These are phyloP conservation scores for Amphipoea lucens DNA, from an alignment of 2,888 invertebrate genomes.

Conservation along the genomic window DNA sequence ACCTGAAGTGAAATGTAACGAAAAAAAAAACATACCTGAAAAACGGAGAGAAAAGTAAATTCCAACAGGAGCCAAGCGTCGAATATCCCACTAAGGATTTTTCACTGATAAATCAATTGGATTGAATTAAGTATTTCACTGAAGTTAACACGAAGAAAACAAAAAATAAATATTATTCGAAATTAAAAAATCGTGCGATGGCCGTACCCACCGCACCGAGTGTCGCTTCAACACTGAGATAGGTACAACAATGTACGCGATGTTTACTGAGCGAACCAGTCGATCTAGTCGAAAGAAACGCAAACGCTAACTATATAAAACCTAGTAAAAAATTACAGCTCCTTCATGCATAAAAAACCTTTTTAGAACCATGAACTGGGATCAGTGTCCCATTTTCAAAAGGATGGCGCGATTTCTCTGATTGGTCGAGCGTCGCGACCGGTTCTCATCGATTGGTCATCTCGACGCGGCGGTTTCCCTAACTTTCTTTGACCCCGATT, in stretches of 20 bases:
- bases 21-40: conserved; percentile 39
- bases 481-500: conserved; percentile 89
- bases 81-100: conserved; percentile 40
- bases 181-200: conserved; percentile 64
- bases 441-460: conserved; percentile 82
- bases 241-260: conserved; percentile 56
- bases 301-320: conserved; percentile 67
- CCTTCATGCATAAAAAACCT: conserved; percentile 27
- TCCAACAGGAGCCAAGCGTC: conserved; percentile 47
- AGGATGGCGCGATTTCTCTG: conserved; percentile 65
- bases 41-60: conserved; percentile 37
- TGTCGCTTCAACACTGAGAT: conserved; percentile 82
- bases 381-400: conserved; percentile 66
- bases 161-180: conserved; percentile 8
- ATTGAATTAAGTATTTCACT: conserved; percentile 52
- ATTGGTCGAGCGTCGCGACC: conserved; percentile 71
- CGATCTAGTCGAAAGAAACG: conserved; percentile 38
- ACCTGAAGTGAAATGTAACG: neutral
- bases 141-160: conserved; percentile 46
- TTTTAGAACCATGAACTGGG: conserved; percentile 53
- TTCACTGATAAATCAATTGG: conserved; percentile 48
- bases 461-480: conserved; percentile 81
- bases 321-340: conserved; percentile 6
- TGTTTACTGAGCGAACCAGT: conserved; percentile 53
- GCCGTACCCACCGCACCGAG: conserved; percentile 80